Percentiles rank a stretch among this genome's conserved stretches.
These are phyloP conservation scores for Natator depressus DNA, from an alignment of 2,113 vertebrate species.

Conservation along the genomic window DNA sequence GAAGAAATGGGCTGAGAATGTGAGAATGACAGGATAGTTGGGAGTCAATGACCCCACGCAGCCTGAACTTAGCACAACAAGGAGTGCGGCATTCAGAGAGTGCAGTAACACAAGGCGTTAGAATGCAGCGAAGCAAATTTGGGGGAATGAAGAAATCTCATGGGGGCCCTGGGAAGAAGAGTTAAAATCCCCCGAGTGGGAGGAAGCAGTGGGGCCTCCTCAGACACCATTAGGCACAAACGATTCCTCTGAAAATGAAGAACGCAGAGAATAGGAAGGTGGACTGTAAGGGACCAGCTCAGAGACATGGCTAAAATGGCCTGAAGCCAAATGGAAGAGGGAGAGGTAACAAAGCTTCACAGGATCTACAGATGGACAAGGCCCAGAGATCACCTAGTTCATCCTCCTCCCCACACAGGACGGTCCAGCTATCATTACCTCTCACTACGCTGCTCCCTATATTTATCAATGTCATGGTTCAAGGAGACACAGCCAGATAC, in stretches of 20 bases:
- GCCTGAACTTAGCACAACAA: neutral
- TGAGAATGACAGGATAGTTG: neutral
- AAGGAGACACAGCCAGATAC: fast-evolving
- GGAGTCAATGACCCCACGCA: neutral
- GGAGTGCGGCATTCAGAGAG: neutral
- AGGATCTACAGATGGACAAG: neutral
- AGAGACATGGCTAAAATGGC: neutral
- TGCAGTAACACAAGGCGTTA: fast-evolving
- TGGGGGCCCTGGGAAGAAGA: neutral
- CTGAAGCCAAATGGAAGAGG: neutral
- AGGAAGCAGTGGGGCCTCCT: neutral
- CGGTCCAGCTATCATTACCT: fast-evolving
- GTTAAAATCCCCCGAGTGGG: neutral
- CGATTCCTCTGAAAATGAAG: neutral
- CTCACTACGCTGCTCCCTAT: fast-evolving
- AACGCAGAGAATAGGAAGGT: neutral
- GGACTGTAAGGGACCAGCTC: neutral
- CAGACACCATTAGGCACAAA: neutral
- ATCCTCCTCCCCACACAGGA: neutral
- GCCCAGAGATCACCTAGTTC: fast-evolving
- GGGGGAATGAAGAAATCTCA: neutral
- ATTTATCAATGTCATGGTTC: neutral
- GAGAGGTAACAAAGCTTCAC: neutral
- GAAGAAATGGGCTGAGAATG: neutral
- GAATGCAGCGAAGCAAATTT: neutral